A percentile compares a stretch with the other conserved stretches of the same genome.
Conservation (phyloP, 2,797 vertebrate species). For the Parambassis ranga region DNA sequence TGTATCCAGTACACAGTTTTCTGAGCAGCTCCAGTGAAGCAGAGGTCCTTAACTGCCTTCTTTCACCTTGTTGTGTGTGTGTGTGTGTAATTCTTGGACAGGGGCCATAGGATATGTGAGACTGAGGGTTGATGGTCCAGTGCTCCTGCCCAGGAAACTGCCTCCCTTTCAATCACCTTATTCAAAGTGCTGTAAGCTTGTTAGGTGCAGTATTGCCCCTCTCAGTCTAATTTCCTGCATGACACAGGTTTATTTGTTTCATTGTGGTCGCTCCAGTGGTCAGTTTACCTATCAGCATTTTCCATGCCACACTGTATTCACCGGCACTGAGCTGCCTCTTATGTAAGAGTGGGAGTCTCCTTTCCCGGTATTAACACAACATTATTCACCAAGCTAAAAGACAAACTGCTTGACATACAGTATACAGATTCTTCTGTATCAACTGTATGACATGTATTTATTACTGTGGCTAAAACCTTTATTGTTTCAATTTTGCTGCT, state of each 20-base stretch:
- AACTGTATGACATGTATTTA: neutral
- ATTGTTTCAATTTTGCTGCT: no score
- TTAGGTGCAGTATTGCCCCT: slow-evolving; percentile 54
- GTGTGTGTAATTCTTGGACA: slow-evolving; percentile 39
- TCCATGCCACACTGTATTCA: slow-evolving; percentile 30
- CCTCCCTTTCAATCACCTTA: slow-evolving; percentile 52
- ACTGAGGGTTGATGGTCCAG: slow-evolving; percentile 49
- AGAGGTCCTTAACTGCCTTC: slow-evolving; percentile 31
- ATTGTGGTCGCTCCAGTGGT: slow-evolving; percentile 18
- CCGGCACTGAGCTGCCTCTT: neutral
- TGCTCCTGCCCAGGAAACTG: slow-evolving; percentile 47
- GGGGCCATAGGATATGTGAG: slow-evolving; percentile 52
- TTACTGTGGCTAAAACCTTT: no score
- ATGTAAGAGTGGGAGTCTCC: neutral
- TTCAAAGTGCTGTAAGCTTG: slow-evolving; percentile 55
- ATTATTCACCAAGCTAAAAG: no score
- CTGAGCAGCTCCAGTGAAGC: slow-evolving; percentile 42
- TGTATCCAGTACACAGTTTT: slow-evolving; percentile 12
- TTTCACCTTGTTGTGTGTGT: slow-evolving; percentile 31
- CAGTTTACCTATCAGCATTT: slow-evolving; percentile 36
- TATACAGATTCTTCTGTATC: no score
- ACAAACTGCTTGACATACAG: no score
- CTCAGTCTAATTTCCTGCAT: slow-evolving; percentile 62
- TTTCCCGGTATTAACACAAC: neutral
- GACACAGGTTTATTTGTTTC: slow-evolving; percentile 52